Evolutionary conservation across 2,888 invertebrate species (phyloP).

Genomic region (Diarsia mendica): DNA sequence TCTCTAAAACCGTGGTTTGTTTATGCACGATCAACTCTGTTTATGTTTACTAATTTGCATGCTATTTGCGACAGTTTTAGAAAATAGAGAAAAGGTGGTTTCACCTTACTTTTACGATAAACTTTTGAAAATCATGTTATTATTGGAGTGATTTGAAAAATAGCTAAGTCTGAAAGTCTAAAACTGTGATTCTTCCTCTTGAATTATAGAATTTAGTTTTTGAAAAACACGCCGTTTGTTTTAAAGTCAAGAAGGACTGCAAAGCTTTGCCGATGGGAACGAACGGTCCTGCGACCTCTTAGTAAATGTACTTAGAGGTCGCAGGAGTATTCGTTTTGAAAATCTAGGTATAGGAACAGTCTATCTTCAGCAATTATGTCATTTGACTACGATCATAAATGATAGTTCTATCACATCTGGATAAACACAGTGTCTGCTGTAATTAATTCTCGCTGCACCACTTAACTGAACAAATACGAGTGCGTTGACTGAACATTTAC

Average conservation of each 20-base stretch:
- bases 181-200: not conserved
- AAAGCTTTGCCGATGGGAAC: not conserved
- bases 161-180: not conserved
- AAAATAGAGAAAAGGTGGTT: not conserved
- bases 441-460: constrained; percentile 32
- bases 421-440: constrained; percentile 12
- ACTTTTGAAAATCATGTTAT: not conserved
- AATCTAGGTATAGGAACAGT: not conserved
- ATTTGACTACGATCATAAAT: not conserved
- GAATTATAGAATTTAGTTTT: not conserved
- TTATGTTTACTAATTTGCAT: not conserved
- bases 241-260: not conserved
- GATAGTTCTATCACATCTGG: not conserved
- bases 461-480: constrained; percentile 37
- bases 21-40: not conserved
- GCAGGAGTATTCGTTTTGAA: not conserved
- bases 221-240: not conserved
- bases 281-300: too few species aligned
- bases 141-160: not conserved
- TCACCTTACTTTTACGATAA: not conserved
- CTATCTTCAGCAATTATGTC: not conserved
- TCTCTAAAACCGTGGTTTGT: not conserved
- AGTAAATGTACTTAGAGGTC: not conserved
- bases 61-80: not conserved
- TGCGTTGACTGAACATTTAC: constrained; percentile 5